Evolutionary conservation across 2,888 invertebrate species (phyloP).

Genomic region (Nomada fabriciana): DNA sequence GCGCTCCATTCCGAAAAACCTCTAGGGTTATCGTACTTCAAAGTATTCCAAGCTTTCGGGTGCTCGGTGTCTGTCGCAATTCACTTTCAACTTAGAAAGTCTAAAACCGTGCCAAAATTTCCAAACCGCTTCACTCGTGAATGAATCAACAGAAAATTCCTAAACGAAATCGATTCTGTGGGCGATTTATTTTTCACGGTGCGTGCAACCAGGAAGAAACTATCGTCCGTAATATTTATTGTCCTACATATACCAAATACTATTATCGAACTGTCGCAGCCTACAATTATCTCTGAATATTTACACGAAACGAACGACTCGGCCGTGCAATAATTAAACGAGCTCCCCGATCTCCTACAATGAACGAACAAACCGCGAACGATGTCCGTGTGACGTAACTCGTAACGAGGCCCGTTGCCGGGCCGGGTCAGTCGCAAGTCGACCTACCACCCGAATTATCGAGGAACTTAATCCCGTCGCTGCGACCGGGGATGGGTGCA

Average conservation of each 20-base stretch:
- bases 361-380: neutral
- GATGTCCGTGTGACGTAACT: slow-evolving; percentile 43
- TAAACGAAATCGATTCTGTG: no score
- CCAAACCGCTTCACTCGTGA: neutral
- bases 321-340: neutral
- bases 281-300: no score
- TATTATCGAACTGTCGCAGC: no score
- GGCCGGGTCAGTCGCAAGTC: slow-evolving; percentile 51
- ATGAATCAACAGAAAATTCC: no score
- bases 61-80: no score
- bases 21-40: neutral
- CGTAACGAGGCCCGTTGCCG: slow-evolving; percentile 51
- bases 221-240: no score
- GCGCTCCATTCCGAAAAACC: neutral
- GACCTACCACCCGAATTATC: slow-evolving; percentile 63
- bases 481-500: slow-evolving; percentile 38
- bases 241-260: no score
- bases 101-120: slow-evolving; percentile 17
- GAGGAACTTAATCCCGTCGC: slow-evolving; percentile 68
- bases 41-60: neutral
- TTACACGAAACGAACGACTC: neutral
- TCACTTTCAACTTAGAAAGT: neutral
- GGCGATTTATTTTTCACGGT: no score
- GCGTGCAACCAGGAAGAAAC: no score
- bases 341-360: neutral